phyloP scores from a whole-genome alignment of 2,113 vertebrate genomes.

The Manacus vitellinus region DNA sequence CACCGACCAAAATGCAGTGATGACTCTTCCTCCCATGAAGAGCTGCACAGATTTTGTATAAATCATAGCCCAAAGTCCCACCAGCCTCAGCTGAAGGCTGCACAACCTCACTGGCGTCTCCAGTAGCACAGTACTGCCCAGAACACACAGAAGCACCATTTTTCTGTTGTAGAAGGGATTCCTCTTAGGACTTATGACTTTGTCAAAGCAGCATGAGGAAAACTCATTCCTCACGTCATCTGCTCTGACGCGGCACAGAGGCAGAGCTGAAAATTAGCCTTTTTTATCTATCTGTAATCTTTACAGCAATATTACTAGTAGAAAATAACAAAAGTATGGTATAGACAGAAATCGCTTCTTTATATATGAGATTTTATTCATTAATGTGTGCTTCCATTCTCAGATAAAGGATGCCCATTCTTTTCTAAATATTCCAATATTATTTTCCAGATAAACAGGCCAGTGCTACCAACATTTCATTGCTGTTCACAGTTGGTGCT shows the following conservation, averaged over 20 bases:
- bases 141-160: not conserved
- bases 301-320: not conserved
- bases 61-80: not conserved
- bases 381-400: not conserved
- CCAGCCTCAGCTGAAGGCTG: not conserved
- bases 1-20: not conserved
- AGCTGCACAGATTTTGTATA: not conserved
- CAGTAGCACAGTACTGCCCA: not conserved
- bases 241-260: not conserved
- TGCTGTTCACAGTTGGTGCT: constrained; percentile 78
- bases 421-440: constrained; percentile 17
- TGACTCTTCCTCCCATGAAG: not conserved
- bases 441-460: constrained; percentile 73
- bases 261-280: constrained; percentile 3
- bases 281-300: not conserved
- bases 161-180: not conserved
- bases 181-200: not conserved
- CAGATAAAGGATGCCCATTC: not conserved
- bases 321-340: not conserved
- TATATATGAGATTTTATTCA: not conserved
- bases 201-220: not conserved
- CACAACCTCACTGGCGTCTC: not conserved
- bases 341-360: constrained; percentile 1
- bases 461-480: constrained; percentile 71
- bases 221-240: not conserved